Percentiles rank a stretch among this genome's conserved stretches.
phyloP scores from a whole-genome alignment of 2,888 invertebrate species.

The Tachystola acroxantha region DNA sequence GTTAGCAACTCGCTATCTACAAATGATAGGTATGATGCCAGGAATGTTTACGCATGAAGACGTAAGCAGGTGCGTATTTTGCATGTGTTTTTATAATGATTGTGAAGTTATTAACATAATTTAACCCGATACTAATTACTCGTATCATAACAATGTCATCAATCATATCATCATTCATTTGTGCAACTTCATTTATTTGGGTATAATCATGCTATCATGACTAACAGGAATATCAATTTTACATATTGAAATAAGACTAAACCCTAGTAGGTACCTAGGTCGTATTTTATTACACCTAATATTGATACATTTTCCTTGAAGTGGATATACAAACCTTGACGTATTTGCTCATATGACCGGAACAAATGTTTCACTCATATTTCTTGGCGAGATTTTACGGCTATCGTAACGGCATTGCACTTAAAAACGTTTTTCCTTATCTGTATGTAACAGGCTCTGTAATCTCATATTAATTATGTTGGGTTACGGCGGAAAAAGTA shows the following conservation, averaged over 20 bases:
- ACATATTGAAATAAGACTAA: too few relatives aligned
- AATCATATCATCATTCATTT: slow-evolving; percentile 18
- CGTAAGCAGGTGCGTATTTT: not conserved
- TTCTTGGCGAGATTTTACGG: not conserved
- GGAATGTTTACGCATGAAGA: too few relatives aligned
- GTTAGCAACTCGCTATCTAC: too few relatives aligned
- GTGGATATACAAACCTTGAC: not conserved
- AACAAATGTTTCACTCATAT: too few relatives aligned
- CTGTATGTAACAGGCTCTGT: not conserved
- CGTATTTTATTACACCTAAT: not conserved
- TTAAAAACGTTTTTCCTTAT: not conserved
- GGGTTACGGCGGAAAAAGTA: too few relatives aligned
- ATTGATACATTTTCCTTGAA: not conserved
- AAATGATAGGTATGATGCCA: too few relatives aligned
- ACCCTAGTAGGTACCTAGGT: too few relatives aligned
- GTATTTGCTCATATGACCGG: too few relatives aligned
- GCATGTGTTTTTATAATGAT: slow-evolving; percentile 4
- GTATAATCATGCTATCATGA: slow-evolving; percentile 25
- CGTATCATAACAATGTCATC: slow-evolving; percentile 19
- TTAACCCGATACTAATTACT: slow-evolving; percentile 13
- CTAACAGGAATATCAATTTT: too few relatives aligned
- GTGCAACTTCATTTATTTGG: slow-evolving; percentile 17
- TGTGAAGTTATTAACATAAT: slow-evolving; percentile 19
- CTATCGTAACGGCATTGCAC: not conserved
- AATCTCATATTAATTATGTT: not conserved